Base-by-base conservation (phyloP, 2,113 vertebrate species). In the Aviceda subcristata region DNA sequence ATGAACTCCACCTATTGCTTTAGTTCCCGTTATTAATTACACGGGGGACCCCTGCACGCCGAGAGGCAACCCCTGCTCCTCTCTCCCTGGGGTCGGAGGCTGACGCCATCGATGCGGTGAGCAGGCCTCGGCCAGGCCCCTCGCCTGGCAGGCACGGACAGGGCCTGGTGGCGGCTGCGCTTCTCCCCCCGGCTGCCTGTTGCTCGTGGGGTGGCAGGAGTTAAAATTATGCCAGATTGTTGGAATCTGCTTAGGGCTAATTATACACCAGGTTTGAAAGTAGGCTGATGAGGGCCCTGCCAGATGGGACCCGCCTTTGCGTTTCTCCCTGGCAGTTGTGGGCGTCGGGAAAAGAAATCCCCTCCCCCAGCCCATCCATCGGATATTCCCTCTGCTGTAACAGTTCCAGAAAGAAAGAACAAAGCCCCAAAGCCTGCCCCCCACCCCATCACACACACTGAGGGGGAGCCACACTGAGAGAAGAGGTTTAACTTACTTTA, bases 211-310 rank as follows among this genome's bases (percentile, higher is more conserved):
- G 20, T 59, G 53, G 7, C 59, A 80, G 62, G 55, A 93, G 55
- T 43, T 94, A 92, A 88, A 90, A 67, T 53, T 38, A 22, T 19
- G 59, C 30, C 27, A 53, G 30, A 77, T 43, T 56, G 73, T 41
- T 86, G 64, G 96, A 96, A 93, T 51, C 32, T 63, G n/a, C 55
- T 76, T 73, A 82, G 62, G 53, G 23, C 53, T 91, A 91, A 74
- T 86, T 85, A 87, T 67, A 95, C 93, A 57, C 20, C 7, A n/a
- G 30, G 34, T 71, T 77, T 94, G 74, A 90, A 94, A 57, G 56
- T 29, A 90, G 79, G 62, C 30, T 89, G 68, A 50, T 81, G 41
- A 73, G 39, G 41, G 41, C 24, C 45, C 60, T 90, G 78, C 76
- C 39, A 75, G 86, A 85, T 92, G 74, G 86, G 72, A 72, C 30